These are phyloP conservation scores for Strigamia crassipes DNA, from an alignment of 2,888 invertebrate species.

Conservation along the genomic window DNA sequence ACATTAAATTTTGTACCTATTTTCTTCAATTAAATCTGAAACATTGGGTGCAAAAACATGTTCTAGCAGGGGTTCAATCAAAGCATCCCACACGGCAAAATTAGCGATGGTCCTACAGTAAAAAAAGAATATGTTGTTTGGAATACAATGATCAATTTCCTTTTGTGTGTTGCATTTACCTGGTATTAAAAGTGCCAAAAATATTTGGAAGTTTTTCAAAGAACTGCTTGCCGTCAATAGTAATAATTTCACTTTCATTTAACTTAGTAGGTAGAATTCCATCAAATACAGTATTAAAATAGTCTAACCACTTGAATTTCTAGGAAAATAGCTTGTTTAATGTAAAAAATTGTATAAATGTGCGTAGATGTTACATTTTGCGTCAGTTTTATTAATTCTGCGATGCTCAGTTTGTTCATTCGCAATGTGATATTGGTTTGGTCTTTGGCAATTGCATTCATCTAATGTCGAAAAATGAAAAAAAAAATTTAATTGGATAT, in stretches of 20 bases:
- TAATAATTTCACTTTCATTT: neutral
- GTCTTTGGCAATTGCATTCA: neutral
- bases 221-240: neutral
- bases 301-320: neutral
- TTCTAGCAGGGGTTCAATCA: neutral
- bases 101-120: neutral
- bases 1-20: neutral
- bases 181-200: neutral
- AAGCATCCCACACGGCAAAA: neutral
- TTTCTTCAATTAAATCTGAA: neutral
- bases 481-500: too few relatives aligned
- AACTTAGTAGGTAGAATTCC: neutral
- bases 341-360: neutral
- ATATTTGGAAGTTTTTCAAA: neutral
- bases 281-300: neutral
- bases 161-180: too few relatives aligned
- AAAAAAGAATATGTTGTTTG: too few relatives aligned
- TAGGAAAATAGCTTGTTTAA: neutral
- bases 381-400: neutral
- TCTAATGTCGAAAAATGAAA: neutral
- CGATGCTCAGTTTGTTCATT: neutral
- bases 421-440: neutral
- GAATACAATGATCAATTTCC: too few relatives aligned
- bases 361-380: neutral
- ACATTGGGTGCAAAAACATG: neutral